Conservation (phyloP, 2,113 vertebrate genomes). For the Petromus typicus region DNA sequence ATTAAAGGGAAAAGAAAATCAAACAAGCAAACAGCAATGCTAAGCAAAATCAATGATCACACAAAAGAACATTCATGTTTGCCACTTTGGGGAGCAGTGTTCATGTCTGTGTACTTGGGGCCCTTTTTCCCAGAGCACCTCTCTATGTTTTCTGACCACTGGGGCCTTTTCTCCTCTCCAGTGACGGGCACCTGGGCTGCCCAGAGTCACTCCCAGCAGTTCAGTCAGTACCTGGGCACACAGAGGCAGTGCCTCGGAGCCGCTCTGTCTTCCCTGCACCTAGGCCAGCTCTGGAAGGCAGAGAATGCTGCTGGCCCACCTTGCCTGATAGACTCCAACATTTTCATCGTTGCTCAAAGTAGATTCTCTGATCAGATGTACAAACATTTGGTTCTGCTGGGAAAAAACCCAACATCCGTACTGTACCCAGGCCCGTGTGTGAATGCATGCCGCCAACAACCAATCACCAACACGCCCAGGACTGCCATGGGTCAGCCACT, state of each 20-base stretch:
- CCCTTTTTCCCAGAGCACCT: slow-evolving; percentile 89
- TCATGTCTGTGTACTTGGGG: slow-evolving; percentile 64
- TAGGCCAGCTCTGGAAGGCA: slow-evolving; percentile 87
- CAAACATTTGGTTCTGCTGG: slow-evolving; percentile 74
- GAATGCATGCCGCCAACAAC: slow-evolving; percentile 42
- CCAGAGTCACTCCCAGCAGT: slow-evolving; percentile 88
- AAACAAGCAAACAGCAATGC: slow-evolving; percentile 64
- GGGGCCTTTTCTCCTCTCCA: slow-evolving; percentile 85
- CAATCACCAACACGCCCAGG: slow-evolving; percentile 10
- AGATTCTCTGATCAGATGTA: slow-evolving; percentile 69
- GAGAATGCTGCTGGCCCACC: slow-evolving; percentile 88
- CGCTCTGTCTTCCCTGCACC: slow-evolving; percentile 88
- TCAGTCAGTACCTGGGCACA: slow-evolving; percentile 86
- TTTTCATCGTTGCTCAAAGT: slow-evolving; percentile 57
- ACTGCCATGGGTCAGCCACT: slow-evolving; percentile 53
- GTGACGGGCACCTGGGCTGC: slow-evolving; percentile 82
- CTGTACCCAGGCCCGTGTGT: slow-evolving; percentile 35
- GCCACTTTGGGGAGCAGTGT: slow-evolving; percentile 72
- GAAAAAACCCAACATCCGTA: slow-evolving; percentile 73
- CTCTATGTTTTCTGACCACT: slow-evolving; percentile 73
- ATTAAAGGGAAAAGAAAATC: slow-evolving; percentile 66
- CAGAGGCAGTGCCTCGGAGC: slow-evolving; percentile 85
- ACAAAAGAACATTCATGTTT: background rate
- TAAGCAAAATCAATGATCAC: background rate
- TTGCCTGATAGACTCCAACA: slow-evolving; percentile 74